Evolutionary conservation across 2,113 vertebrate genomes (phyloP).

Genomic region (Rhodinocichla rosea): DNA sequence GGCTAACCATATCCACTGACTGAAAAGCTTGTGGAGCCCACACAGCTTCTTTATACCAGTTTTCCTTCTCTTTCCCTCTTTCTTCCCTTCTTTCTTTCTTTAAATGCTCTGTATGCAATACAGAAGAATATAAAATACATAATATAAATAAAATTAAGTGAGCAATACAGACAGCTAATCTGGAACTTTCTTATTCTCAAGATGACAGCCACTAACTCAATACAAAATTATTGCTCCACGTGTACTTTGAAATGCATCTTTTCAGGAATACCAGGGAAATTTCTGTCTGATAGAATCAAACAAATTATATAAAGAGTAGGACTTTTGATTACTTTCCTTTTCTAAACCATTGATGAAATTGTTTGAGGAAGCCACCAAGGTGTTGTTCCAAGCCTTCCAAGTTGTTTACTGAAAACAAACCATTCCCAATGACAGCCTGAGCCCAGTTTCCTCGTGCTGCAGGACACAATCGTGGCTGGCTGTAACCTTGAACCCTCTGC

Average conservation of each 20-base stretch:
- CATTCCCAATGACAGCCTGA: neutral
- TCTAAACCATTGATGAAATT: neutral
- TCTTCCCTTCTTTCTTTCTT: neutral
- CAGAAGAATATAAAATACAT: neutral
- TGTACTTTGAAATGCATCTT: fast-evolving
- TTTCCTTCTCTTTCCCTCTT: neutral
- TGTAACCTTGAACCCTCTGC: constrained; percentile 72
- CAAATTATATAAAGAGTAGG: neutral
- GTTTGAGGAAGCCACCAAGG: neutral
- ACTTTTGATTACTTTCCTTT: neutral
- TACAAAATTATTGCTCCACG: neutral
- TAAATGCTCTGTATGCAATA: neutral
- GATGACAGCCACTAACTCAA: neutral
- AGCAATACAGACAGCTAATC: neutral
- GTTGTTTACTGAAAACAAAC: constrained; percentile 12
- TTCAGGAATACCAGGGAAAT: neutral
- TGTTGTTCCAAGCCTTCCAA: neutral
- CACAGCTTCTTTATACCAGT: neutral
- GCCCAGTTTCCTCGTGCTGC: constrained; percentile 18
- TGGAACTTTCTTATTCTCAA: neutral
- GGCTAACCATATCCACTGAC: neutral
- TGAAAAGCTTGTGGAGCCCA: neutral
- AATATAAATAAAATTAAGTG: neutral
- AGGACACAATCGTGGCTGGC: constrained; percentile 6
- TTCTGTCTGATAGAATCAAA: neutral